These are phyloP conservation scores for Poeciliopsis retropinna DNA, from an alignment of 2,113 vertebrate species.

Conservation along the genomic window DNA sequence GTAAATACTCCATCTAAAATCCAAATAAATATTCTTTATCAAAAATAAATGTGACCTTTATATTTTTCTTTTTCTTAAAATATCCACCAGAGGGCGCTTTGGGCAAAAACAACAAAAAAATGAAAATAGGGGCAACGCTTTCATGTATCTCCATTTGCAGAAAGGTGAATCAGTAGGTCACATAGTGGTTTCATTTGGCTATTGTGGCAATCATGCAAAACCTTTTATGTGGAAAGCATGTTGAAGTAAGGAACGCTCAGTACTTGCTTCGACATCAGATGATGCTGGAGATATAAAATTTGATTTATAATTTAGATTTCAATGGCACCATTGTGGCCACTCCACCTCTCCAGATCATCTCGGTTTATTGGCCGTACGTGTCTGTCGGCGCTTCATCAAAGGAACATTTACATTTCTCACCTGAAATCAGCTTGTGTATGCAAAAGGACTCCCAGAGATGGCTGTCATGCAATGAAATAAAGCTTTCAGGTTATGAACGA, in stretches of 20 bases:
- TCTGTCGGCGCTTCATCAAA: background rate
- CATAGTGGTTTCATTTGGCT: constrained; percentile 32
- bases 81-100: constrained; percentile 55
- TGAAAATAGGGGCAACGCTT: background rate
- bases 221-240: background rate
- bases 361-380: background rate
- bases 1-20: background rate
- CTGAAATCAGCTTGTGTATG: background rate
- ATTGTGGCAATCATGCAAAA: constrained; percentile 23
- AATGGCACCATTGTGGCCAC: background rate
- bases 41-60: constrained; percentile 17
- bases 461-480: background rate
- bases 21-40: background rate
- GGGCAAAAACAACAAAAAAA: background rate
- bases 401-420: background rate
- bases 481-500: background rate
- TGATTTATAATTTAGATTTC: background rate
- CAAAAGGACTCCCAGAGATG: background rate
- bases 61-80: background rate
- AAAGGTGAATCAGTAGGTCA: background rate
- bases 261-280: background rate
- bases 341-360: background rate
- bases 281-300: background rate
- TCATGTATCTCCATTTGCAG: background rate
- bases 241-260: background rate